Conservation (phyloP, 2,113 vertebrate species). For the Centropus bengalensis region DNA sequence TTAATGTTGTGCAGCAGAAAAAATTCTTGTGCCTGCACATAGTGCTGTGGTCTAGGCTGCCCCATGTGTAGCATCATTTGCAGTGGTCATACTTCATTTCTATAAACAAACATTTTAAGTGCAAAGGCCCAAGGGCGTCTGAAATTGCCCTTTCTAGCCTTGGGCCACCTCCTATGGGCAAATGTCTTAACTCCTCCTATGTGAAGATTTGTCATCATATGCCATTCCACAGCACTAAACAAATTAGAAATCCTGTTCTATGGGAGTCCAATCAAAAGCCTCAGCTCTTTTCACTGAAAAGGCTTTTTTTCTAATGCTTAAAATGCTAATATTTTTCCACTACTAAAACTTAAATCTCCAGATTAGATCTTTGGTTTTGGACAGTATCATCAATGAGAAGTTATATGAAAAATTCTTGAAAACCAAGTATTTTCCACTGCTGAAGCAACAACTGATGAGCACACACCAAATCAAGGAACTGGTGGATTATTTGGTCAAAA, state of each 20-base stretch:
- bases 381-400: constrained; percentile 77
- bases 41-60: neutral
- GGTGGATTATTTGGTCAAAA: constrained; percentile 79
- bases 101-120: neutral
- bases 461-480: constrained; percentile 79
- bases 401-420: constrained; percentile 81
- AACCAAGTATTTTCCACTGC: constrained; percentile 81
- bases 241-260: too few species aligned
- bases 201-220: neutral
- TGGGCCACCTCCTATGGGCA: neutral
- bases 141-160: neutral
- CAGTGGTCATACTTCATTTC: neutral
- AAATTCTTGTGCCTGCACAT: rapidly evolving
- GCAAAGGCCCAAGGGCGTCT: neutral
- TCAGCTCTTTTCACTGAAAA: neutral
- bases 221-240: neutral
- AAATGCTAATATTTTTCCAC: neutral
- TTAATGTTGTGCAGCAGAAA: neutral
- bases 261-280: neutral
- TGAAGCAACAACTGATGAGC: constrained; percentile 80
- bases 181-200: neutral
- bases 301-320: neutral
- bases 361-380: constrained; percentile 84
- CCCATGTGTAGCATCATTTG: neutral
- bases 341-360: constrained; percentile 41